Conservation (phyloP, 2,797 vertebrate species). For the Alectoris magna region DNA sequence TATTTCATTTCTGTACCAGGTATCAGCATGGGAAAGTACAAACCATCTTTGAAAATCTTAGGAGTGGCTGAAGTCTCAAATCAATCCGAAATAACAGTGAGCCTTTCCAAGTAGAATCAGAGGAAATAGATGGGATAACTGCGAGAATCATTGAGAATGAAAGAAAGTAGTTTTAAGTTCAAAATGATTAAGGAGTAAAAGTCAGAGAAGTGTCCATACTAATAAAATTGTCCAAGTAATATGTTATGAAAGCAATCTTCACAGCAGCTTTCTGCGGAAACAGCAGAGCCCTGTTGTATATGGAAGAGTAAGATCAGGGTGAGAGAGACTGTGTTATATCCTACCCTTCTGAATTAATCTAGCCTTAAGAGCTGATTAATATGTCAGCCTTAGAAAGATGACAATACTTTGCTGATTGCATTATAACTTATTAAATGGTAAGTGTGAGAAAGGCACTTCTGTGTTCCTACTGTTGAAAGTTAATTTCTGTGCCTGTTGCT, state of each 20-base stretch:
- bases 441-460: not conserved
- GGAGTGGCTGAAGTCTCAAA: not conserved
- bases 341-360: not conserved
- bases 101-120: not conserved
- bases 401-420: not conserved
- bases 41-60: not conserved
- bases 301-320: not conserved
- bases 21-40: not conserved
- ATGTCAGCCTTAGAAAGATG: not conserved
- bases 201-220: not conserved
- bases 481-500: not conserved
- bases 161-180: not conserved
- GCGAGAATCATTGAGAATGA: not conserved
- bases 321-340: not conserved
- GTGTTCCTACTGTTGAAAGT: not conserved
- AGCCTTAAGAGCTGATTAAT: not conserved
- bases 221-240: not conserved
- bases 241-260: not conserved
- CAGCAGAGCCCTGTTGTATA: not conserved
- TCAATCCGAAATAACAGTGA: not conserved
- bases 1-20: accelerated
- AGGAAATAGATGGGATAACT: not conserved
- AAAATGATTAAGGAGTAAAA: accelerated
- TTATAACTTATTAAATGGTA: not conserved
- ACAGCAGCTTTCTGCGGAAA: not conserved